These are phyloP conservation scores for Trichonephila clavipes DNA, from an alignment of 1,140 invertebrate species.

Conservation along the genomic window DNA sequence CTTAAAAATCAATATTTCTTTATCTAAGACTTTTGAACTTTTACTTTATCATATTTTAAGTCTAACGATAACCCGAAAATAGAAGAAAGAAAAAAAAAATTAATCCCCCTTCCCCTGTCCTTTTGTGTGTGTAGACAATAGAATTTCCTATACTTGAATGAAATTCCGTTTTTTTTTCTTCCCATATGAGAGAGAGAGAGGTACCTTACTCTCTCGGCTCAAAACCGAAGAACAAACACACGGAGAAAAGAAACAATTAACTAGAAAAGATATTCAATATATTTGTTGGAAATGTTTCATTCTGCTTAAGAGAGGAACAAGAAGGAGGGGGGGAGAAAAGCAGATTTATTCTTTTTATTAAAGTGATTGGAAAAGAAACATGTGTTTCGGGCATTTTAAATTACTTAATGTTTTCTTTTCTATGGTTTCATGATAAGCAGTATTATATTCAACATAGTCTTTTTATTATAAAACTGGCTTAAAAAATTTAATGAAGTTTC, in stretches of 20 bases:
- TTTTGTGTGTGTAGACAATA: neutral
- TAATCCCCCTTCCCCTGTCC: too few relatives aligned
- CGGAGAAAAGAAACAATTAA: neutral
- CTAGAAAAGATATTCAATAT: neutral
- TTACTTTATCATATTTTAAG: neutral
- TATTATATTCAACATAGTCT: neutral
- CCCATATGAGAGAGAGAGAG: neutral
- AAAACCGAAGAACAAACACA: neutral
- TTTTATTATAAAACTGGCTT: neutral
- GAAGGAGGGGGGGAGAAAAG: too few relatives aligned
- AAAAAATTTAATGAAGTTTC: conserved; percentile 10
- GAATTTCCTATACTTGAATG: neutral
- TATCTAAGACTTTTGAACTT: neutral
- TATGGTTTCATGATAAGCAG: conserved; percentile 7
- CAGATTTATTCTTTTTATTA: neutral
- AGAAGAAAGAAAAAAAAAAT: neutral
- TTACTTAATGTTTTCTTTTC: conserved; percentile 16
- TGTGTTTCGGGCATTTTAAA: conserved; percentile 43
- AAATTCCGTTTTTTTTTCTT: neutral
- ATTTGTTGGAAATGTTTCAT: neutral
- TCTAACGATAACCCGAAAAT: neutral
- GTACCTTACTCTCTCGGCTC: neutral
- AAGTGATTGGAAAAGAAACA: neutral
- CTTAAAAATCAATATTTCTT: neutral
- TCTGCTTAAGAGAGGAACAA: neutral